Base-by-base conservation (phyloP, 1,140 invertebrate species). In the Heliconius congener region DNA sequence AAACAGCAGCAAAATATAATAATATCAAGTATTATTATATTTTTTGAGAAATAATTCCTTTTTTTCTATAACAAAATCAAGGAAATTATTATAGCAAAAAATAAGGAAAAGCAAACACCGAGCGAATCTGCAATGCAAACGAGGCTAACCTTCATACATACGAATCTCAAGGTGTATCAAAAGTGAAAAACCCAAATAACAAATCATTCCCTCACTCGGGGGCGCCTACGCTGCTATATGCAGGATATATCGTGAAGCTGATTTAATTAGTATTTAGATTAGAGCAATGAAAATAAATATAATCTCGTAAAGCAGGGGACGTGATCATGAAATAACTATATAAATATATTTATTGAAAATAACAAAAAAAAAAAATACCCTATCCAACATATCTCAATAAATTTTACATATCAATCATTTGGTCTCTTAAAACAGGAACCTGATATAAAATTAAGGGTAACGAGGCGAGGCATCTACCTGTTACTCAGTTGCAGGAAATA, bases 401-500 rank as follows among this genome's bases (percentile, higher is more conserved):
- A 19, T 42, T 66, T 75, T 66, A 75, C 2, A 66, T 34, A 23
- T 66, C 74, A 75, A 66, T 66, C 74, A 75, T 75, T 66, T 16
- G 3, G n/a, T 18, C 19, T 27, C 11, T 74, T 39, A 74, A 16
- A 39, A 34, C 37, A 13, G 27, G 42, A 75, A 11, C 55, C 55
- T 60, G 60, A 75, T 6, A 75, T 75, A 66, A 66, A 66, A 66
- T 66, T 66, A 81, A 46, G 77, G 71, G 72, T 81, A 81, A 81
- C 66, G 76, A 52, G 16, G 70, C 60, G 11, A 66, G 23, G 60
- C 46, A 55, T 34, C 80, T 84, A 84, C 78, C 73, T 82, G 78
- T 77, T 81, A 82, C 76, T 37, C 71, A 72, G 52, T 75, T 30
- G 60, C 60, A 66, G 11, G 74, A 77, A 73, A 76, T 80, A 74